These are phyloP conservation scores for Patella vulgata DNA, from an alignment of 1,140 invertebrate species.

Conservation along the genomic window DNA sequence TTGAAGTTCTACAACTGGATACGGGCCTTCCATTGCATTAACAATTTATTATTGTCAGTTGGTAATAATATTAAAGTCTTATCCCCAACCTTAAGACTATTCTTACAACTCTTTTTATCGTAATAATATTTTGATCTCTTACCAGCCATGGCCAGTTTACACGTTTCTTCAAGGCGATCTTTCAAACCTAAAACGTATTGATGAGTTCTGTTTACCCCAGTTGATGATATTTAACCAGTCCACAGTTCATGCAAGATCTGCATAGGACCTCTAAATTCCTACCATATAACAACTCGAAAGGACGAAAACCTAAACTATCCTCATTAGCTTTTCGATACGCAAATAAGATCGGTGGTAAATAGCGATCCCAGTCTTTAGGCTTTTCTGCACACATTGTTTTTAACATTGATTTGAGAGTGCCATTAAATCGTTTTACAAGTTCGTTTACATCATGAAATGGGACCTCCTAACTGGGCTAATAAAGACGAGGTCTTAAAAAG, in stretches of 20 bases:
- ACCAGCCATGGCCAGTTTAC: constrained; percentile 12
- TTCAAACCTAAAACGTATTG: constrained; percentile 34
- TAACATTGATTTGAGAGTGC: too few relatives aligned
- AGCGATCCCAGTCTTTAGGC: constrained; percentile 51
- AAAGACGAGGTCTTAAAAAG: too few relatives aligned
- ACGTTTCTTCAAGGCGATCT: constrained; percentile 29
- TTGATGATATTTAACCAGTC: constrained; percentile 22
- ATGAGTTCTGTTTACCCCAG: constrained; percentile 22
- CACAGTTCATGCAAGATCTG: constrained; percentile 28
- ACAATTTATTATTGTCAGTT: constrained; percentile 27
- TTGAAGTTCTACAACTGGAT: constrained; percentile 3
- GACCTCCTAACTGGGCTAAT: too few relatives aligned
- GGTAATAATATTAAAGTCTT: constrained; percentile 25
- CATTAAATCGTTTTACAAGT: too few relatives aligned
- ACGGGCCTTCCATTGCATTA: constrained; percentile 28
- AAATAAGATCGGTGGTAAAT: constrained; percentile 42
- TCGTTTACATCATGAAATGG: too few relatives aligned
- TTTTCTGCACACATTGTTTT: not conserved
- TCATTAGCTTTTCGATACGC: constrained; percentile 43
- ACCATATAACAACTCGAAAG: constrained; percentile 46
- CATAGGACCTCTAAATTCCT: constrained; percentile 30
- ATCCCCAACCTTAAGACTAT: constrained; percentile 22
- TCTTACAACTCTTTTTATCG: constrained; percentile 10
- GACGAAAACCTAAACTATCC: constrained; percentile 36
- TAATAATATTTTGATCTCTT: constrained; percentile 11